These are phyloP conservation scores for Cosmia trapezina DNA, from an alignment of 2,888 invertebrate genomes.

Conservation along the genomic window DNA sequence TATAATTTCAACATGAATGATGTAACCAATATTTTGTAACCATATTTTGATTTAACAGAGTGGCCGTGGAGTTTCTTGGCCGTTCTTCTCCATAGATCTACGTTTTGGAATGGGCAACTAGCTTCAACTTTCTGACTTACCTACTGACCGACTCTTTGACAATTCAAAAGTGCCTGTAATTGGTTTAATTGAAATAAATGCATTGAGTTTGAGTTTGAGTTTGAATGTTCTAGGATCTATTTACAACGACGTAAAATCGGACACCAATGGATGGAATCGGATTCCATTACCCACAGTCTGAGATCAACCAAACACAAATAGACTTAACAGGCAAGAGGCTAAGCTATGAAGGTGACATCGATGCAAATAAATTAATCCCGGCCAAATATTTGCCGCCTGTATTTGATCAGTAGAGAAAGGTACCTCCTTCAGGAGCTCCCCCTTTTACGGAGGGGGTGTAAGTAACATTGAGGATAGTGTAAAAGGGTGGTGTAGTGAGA, in stretches of 20 bases:
- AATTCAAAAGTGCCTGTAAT: no score
- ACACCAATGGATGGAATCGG: no score
- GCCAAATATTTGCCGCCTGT: constrained; percentile 52
- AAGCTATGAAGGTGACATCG: constrained; percentile 57
- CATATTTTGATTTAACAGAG: no score
- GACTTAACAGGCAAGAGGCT: constrained; percentile 26
- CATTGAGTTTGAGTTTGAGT: no score
- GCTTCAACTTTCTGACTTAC: no score
- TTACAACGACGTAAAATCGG: neutral
- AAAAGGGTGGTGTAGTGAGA: constrained; percentile 67
- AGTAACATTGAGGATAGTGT: constrained; percentile 54
- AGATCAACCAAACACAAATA: constrained; percentile 21
- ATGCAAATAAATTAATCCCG: constrained; percentile 58
- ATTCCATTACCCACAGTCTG: neutral
- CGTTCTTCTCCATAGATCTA: no score
- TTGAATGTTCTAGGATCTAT: neutral
- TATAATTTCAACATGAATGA: no score
- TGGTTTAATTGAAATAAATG: no score
- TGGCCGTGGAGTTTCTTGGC: no score
- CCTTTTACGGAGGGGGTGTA: constrained; percentile 17
- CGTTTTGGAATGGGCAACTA: no score
- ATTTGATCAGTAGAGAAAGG: constrained; percentile 47
- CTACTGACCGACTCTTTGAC: no score
- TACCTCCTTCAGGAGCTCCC: constrained; percentile 7
- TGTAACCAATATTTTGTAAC: no score